Evolutionary conservation across 1,140 invertebrate genomes (phyloP).

Genomic region (Gerris buenoi): DNA sequence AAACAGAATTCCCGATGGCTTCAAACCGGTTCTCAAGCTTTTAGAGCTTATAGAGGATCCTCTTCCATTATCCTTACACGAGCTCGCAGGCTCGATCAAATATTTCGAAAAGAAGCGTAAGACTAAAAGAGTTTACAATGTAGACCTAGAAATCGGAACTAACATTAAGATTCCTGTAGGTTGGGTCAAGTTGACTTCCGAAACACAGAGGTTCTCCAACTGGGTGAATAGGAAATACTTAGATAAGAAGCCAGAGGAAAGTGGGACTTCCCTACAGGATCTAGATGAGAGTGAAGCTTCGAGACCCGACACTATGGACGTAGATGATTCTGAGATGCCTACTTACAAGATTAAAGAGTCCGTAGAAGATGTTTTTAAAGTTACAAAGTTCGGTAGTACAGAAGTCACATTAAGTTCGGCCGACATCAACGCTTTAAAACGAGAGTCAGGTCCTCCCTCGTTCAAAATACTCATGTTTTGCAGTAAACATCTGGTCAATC

Average conservation of each 20-base stretch:
- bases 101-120: slow-evolving; percentile 13
- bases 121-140: slow-evolving; percentile 2
- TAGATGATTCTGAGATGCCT: neutral
- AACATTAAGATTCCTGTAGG: slow-evolving; percentile 10
- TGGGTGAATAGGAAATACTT: slow-evolving; percentile 5
- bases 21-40: neutral
- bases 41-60: slow-evolving; percentile 5
- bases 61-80: slow-evolving; percentile 7
- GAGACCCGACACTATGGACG: neutral
- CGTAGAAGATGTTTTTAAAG: slow-evolving; percentile 4
- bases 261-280: too few relatives aligned
- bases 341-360: neutral
- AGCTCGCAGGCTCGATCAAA: slow-evolving; percentile 11
- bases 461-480: slow-evolving; percentile 9
- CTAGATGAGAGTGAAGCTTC: neutral
- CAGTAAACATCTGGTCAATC: slow-evolving; percentile 4
- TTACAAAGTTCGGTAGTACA: slow-evolving; percentile 8
- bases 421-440: slow-evolving; percentile 10
- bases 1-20: neutral
- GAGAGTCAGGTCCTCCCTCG: slow-evolving; percentile 7
- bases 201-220: neutral
- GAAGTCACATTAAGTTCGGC: slow-evolving; percentile 11
- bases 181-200: slow-evolving; percentile 11
- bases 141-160: slow-evolving; percentile 10
- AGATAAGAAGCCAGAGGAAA: neutral